phyloP scores from a whole-genome alignment of 37 sponge, comb jelly and placozoan genomes.

The Theonella swinhoei region DNA sequence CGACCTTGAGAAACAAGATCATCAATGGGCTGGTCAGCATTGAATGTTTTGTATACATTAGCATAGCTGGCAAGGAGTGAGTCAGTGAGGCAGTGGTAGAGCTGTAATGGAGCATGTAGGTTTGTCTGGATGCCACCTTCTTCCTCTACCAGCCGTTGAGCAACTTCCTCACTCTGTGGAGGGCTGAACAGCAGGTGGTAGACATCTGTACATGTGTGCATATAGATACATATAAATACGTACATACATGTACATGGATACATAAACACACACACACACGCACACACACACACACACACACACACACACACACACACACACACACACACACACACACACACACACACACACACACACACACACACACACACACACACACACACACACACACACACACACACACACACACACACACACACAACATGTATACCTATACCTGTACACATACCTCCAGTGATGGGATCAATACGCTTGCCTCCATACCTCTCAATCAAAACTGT shows the following conservation, averaged over 20 bases:
- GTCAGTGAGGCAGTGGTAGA: constrained; percentile 68
- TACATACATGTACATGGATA: too few species aligned
- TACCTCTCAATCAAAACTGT: constrained; percentile 81
- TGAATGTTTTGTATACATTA: constrained; percentile 46
- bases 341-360: too few species aligned
- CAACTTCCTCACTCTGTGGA: constrained; percentile 69
- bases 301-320: background rate
- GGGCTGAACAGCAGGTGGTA: constrained; percentile 86
- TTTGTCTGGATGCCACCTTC: constrained; percentile 52
- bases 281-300: too few species aligned
- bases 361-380: too few species aligned
- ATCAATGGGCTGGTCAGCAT: constrained; percentile 89
- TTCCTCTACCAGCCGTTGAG: constrained; percentile 61
- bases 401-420: too few species aligned
- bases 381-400: too few species aligned
- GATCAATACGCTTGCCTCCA: constrained; percentile 89
- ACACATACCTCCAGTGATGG: constrained; percentile 88
- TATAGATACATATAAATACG: too few species aligned
- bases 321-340: too few species aligned
- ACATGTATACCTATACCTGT: too few species aligned
- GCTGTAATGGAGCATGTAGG: constrained; percentile 13
- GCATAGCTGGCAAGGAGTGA: constrained; percentile 60
- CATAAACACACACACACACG: too few species aligned
- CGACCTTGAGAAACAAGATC: constrained; percentile 83
- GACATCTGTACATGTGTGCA: constrained; percentile 77